Base-by-base conservation (phyloP, 2,888 invertebrate species). In the Brachyopa scutellaris region DNA sequence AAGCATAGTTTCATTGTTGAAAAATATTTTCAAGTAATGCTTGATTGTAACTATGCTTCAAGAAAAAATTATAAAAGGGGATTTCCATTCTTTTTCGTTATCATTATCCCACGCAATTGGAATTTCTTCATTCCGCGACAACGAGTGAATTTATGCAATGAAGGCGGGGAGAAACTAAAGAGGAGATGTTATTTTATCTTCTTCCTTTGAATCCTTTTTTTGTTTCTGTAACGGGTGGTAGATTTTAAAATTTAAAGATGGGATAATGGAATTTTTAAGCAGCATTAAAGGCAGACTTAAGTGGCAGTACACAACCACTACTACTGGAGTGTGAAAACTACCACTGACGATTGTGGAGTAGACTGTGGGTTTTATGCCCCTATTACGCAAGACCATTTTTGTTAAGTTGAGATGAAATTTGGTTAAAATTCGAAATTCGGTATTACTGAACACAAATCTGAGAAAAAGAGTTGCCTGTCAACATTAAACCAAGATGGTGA, bases 71-170 rank as follows among this genome's bases (percentile, higher is more conserved):
- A 21, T 57, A 26, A 15, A 11, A 21, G 13, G 33, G 13, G 9
- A 7, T 31, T 19, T 8, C n/a, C 8, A 42, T 42, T 13, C 40
- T 31, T 1, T 21, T 23, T 29, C 40, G 9, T 45, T 21, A 33
- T 13, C 21, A n/a, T 61, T 9, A 9, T 33, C 23, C 1, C 4
- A 40, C 53, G 29, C 11, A 53, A 29, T 23, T 11, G 7, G 53
- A 66, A 53, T 11, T 53, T 40, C 17, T 51, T 42, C 19, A 66
- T 66, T 29, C 19, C 11, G 29, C 21, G 21, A 31, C 31, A 53
- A 13, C 17, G 19, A 7, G 47, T 59, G n/a, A 69, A 47, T 69
- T 29, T 69, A 69, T 69, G 57, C 45, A 47, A 38, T 38, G 26
- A 23, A 49, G 36, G 11, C 31, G 53, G 13, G 6, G 6, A 26